Base-by-base conservation (phyloP, 2,888 invertebrate species). In the Sacculina carcini region DNA sequence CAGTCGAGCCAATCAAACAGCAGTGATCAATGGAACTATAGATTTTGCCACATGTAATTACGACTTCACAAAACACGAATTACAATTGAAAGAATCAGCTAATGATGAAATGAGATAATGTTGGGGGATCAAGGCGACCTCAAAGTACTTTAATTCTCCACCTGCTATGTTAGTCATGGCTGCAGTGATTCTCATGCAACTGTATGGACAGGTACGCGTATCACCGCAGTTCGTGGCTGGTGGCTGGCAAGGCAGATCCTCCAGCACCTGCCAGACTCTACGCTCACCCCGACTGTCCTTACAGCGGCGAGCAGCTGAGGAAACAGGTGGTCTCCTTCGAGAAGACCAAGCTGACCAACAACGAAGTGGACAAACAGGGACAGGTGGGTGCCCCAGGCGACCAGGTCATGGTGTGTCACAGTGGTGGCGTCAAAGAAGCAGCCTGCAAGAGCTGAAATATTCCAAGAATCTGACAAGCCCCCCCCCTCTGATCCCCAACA, bases 271-370 rank as follows among this genome's bases (percentile, higher is more conserved):
- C 84, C 57, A 73, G 92, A 57, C 77, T 92, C 62, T 90, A 90
- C 73, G 78, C 86, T 52, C 94, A 96, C 71, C 94, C 94, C 36
- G 94, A 96, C 69, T 86, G 87, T 54, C 92, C 94, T 55, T 90
- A 83, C 69, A 82, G 82, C 60, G 89, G 87, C 46, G 90, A 92
- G 64, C 90, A 92, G 67, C 76, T 94, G 61, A 75, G 82, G 64
- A 90, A 92, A 69, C 90, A 92, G 70, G 86, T 90, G 64, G 85
- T 94, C 62, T 89, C 90, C 60, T 94, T 94, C 70, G 94, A 96
- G 70, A 94, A 94, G 71, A 85, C 92, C 67, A 94, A 94, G 69
- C 76, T 94, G 61, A 94, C 94, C 63, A 96, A 94, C 69, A 94
- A 94, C 68, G 90, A 92, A 69, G 83, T 92, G 80, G 89, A 89